Percentiles rank a stretch among this genome's conserved stretches.
Conservation (phyloP, 2,113 vertebrate genomes). For the Carassius gibelio region DNA sequence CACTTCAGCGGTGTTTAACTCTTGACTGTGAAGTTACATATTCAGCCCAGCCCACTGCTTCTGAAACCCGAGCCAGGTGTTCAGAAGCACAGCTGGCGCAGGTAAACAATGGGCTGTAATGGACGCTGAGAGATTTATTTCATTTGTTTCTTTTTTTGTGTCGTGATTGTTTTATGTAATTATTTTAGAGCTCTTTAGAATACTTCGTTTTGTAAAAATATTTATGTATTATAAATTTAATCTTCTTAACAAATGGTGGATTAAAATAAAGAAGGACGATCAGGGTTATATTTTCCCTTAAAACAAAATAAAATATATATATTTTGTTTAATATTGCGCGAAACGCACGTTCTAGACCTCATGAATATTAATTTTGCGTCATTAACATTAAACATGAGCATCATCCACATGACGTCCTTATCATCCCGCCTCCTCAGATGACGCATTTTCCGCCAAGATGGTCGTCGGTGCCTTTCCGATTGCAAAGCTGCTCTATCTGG, state of each 20-base stretch:
- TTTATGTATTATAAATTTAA: not conserved
- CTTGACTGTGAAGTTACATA: too few species aligned
- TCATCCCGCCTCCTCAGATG: slow-evolving; percentile 51
- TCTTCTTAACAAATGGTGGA: not conserved
- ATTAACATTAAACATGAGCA: not conserved
- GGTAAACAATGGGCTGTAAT: too few species aligned
- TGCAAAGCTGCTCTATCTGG: slow-evolving; percentile 90
- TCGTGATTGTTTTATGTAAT: too few species aligned
- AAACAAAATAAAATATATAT: not conserved
- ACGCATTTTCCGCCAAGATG: slow-evolving; percentile 82
- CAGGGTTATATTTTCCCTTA: not conserved
- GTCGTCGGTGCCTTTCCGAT: slow-evolving; percentile 91
- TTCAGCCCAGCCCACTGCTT: too few species aligned
- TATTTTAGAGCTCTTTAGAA: too few species aligned
- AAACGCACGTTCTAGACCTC: not conserved
- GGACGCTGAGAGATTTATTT: too few species aligned
- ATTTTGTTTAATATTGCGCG: not conserved
- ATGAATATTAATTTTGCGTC: slow-evolving; percentile 13
- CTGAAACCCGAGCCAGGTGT: too few species aligned
- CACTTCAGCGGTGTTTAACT: too few species aligned
- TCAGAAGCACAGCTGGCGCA: too few species aligned
- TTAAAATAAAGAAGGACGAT: not conserved
- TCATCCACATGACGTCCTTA: not conserved
- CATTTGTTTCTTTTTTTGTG: too few species aligned
- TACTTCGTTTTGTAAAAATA: not conserved